Percentiles rank a stretch among this genome's conserved stretches.
Evolutionary conservation across 2,888 invertebrate genomes (phyloP).

Genomic region (Hydriomena furcata): DNA sequence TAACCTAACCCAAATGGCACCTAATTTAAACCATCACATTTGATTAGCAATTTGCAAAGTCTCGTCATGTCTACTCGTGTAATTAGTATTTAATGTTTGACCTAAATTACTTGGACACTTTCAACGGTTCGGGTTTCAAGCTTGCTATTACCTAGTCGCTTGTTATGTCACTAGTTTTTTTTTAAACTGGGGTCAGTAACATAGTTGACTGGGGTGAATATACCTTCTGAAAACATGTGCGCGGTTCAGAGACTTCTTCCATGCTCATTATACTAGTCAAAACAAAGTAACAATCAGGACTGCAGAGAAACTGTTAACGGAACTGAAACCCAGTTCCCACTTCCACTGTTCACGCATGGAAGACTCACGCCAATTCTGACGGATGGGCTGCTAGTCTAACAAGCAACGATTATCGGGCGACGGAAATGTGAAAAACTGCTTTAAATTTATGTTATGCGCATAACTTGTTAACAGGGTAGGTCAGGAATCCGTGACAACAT

Average conservation of each 20-base stretch:
- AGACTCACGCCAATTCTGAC: constrained; percentile 37
- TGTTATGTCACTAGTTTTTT: neutral
- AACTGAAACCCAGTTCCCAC: constrained; percentile 49
- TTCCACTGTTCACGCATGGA: constrained; percentile 39
- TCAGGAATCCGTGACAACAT: neutral
- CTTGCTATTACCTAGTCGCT: constrained; percentile 1
- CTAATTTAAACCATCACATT: neutral
- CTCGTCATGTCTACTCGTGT: neutral
- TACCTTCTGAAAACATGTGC: too few relatives aligned
- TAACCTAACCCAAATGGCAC: neutral
- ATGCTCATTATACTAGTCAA: neutral
- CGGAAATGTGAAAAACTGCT: constrained; percentile 49
- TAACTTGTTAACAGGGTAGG: constrained; percentile 1
- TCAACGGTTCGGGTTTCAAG: constrained; percentile 7
- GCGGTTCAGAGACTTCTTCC: too few relatives aligned
- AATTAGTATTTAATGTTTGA: constrained; percentile 11
- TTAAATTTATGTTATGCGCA: constrained; percentile 9
- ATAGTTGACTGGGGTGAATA: too few relatives aligned
- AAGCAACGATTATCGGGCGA: constrained; percentile 48
- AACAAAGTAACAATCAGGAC: constrained; percentile 17
- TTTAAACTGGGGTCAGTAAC: too few relatives aligned
- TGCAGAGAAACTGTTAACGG: constrained; percentile 47
- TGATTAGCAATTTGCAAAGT: constrained; percentile 2
- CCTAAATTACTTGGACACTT: constrained; percentile 4
- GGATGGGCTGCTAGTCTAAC: constrained; percentile 46